Conservation (phyloP, 1,140 invertebrate species). For the Xylocopa sonorina region DNA sequence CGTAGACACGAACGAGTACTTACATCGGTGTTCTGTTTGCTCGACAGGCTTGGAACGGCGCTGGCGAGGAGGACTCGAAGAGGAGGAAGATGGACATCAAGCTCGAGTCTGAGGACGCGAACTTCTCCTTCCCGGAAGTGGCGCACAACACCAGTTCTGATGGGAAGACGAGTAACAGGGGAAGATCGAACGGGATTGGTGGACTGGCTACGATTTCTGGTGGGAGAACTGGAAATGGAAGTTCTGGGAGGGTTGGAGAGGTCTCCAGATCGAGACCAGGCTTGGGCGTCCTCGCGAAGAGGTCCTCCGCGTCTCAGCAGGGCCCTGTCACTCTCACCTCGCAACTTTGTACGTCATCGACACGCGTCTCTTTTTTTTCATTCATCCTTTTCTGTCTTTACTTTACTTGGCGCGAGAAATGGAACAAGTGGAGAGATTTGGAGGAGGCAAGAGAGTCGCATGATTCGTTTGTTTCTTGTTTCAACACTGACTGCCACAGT, state of each 20-base stretch:
- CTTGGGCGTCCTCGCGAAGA: conserved; percentile 74
- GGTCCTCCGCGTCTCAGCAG: conserved; percentile 72
- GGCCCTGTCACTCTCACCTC: conserved; percentile 82
- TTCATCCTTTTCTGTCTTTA: rapidly evolving
- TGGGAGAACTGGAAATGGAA: conserved; percentile 61
- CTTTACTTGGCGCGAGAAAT: too few relatives aligned
- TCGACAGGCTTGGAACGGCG: conserved; percentile 75
- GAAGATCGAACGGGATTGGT: conserved; percentile 69
- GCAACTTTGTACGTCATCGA: conserved; percentile 78
- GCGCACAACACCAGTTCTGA: conserved; percentile 56
- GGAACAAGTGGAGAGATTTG: background rate
- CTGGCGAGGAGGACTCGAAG: conserved; percentile 82
- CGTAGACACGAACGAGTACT: background rate
- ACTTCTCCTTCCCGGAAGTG: conserved; percentile 80
- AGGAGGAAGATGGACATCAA: conserved; percentile 85
- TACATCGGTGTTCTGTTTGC: conserved; percentile 42
- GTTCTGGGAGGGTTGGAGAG: conserved; percentile 69
- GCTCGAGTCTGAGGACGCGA: conserved; percentile 87
- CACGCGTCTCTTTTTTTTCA: background rate
- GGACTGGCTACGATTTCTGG: conserved; percentile 39
- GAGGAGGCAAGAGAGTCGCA: too few relatives aligned
- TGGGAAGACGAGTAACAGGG: conserved; percentile 61
- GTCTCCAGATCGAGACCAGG: conserved; percentile 75
- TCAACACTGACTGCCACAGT: too few relatives aligned
- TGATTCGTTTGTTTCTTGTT: too few relatives aligned